A percentile compares a stretch with the other conserved stretches of the same genome.
Conservation (phyloP, 2,888 invertebrate species). For the Protodeltote pygarga region DNA sequence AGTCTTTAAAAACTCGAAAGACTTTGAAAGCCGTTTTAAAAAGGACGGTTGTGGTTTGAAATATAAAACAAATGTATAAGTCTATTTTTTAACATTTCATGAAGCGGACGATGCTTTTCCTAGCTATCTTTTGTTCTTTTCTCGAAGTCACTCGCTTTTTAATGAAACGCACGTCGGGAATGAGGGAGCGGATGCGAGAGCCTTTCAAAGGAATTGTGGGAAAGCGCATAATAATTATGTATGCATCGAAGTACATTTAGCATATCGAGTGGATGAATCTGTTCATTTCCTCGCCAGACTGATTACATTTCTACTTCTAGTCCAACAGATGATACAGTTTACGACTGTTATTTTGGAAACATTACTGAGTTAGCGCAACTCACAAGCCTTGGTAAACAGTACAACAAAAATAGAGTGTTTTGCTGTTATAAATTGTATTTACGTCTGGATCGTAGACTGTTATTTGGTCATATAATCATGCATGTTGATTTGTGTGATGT, state of each 20-base stretch:
- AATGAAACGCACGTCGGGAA: slow-evolving; percentile 56
- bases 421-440: slow-evolving; percentile 22
- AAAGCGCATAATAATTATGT: slow-evolving; percentile 46
- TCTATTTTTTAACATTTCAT: slow-evolving; percentile 54
- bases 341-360: slow-evolving; percentile 23
- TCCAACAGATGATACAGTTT: slow-evolving; percentile 31
- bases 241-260: slow-evolving; percentile 33
- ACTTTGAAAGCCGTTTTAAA: too few species aligned
- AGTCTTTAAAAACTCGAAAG: too few species aligned
- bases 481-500: neutral
- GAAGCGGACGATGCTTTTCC: slow-evolving; percentile 43
- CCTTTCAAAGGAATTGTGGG: slow-evolving; percentile 57
- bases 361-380: slow-evolving; percentile 37
- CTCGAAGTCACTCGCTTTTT: slow-evolving; percentile 53
- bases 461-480: slow-evolving; percentile 1
- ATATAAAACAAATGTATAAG: slow-evolving; percentile 47
- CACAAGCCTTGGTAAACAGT: slow-evolving; percentile 39
- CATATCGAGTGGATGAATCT: slow-evolving; percentile 49
- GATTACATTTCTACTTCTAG: slow-evolving; percentile 12
- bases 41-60: slow-evolving; percentile 33
- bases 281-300: slow-evolving; percentile 27
- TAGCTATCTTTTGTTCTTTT: slow-evolving; percentile 53
- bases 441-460: slow-evolving; percentile 4
- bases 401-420: slow-evolving; percentile 46
- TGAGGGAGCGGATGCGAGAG: slow-evolving; percentile 39